These are phyloP conservation scores for Rhinatrema bivittatum DNA, from an alignment of 2,797 vertebrate species.

Conservation along the genomic window DNA sequence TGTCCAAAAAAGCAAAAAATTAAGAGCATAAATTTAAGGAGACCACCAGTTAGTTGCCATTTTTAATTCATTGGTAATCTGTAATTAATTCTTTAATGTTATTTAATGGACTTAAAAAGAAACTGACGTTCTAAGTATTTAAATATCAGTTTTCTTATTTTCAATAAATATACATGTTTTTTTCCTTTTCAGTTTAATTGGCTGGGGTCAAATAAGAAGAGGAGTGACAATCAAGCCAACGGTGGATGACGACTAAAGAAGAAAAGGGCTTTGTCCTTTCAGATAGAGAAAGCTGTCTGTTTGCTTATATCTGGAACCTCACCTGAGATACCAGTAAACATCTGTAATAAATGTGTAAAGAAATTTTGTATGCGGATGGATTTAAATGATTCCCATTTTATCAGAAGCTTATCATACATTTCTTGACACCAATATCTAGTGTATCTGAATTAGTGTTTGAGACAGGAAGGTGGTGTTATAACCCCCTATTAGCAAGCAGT, in stretches of 20 bases:
- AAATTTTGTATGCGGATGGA: constrained; percentile 33
- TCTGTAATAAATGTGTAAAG: constrained; percentile 43
- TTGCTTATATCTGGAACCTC: constrained; percentile 30
- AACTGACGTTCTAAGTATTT: no score
- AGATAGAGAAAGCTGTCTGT: constrained; percentile 14
- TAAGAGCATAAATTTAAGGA: no score
- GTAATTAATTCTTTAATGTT: no score
- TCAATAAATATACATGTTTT: neutral
- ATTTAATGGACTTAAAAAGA: no score
- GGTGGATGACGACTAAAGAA: constrained; percentile 87
- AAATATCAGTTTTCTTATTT: no score
- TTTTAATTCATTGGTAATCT: no score
- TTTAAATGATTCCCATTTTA: constrained; percentile 33
- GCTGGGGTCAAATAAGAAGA: constrained; percentile 98
- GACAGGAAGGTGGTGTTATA: no score
- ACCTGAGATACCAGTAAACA: constrained; percentile 36
- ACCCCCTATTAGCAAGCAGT: no score
- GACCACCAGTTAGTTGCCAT: no score
- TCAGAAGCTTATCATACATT: constrained; percentile 39
- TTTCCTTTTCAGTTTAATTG: constrained; percentile 80
- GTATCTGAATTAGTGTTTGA: constrained; percentile 41
- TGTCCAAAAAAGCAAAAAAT: no score
- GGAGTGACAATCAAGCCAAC: constrained; percentile 97
- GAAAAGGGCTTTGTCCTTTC: constrained; percentile 31
- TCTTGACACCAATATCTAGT: constrained; percentile 40